phyloP scores from a whole-genome alignment of 2,113 vertebrate genomes.

The Pitta sordida region DNA sequence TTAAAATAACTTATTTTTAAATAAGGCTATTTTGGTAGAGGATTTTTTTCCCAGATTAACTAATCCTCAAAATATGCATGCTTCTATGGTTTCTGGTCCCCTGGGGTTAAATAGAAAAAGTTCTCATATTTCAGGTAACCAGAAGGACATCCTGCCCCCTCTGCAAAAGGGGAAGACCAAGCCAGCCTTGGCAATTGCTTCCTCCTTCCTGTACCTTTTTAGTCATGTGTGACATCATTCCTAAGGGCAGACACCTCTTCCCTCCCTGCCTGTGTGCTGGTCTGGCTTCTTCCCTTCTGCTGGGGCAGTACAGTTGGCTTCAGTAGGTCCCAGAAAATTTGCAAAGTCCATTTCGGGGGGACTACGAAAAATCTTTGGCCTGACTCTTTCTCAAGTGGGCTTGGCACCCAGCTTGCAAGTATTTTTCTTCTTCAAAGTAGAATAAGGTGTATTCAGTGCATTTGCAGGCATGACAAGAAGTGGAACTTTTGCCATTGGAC shows the following conservation, averaged over 20 bases:
- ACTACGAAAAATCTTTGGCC: neutral
- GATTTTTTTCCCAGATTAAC: neutral
- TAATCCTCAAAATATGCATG: neutral
- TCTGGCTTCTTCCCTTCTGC: neutral
- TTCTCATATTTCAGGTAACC: neutral
- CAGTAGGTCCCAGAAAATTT: neutral
- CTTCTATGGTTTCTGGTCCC: neutral
- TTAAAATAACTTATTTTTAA: neutral
- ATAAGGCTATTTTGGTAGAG: neutral
- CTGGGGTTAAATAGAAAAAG: neutral
- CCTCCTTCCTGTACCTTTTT: neutral
- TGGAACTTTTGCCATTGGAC: neutral
- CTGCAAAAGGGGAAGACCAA: neutral
- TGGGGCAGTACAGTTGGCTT: accelerated
- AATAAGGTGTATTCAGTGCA: neutral
- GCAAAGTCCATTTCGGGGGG: neutral
- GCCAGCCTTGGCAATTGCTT: neutral
- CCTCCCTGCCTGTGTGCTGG: neutral
- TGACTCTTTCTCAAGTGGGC: neutral
- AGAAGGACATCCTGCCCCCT: neutral
- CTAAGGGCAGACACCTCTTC: neutral
- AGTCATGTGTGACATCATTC: neutral
- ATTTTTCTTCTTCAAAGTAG: neutral
- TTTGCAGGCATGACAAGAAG: neutral
- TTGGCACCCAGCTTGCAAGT: neutral